Evolutionary conservation across 2,797 vertebrate genomes (phyloP).

Genomic region (Staurois parvus): DNA sequence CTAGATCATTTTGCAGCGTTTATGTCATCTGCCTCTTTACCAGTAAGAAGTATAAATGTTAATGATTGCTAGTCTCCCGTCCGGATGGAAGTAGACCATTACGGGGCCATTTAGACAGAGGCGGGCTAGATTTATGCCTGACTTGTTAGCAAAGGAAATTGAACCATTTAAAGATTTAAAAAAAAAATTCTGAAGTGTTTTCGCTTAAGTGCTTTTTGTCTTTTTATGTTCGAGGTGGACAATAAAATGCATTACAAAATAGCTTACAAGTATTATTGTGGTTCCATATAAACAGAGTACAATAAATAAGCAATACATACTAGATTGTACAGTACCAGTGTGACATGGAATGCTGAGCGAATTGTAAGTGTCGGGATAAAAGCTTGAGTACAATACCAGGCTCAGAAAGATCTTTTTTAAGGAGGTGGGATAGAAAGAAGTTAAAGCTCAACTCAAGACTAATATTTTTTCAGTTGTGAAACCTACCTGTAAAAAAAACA

Average conservation of each 20-base stretch:
- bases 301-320: neutral
- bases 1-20: conserved; percentile 54
- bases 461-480: too few relatives aligned
- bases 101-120: conserved; percentile 53
- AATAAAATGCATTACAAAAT: conserved; percentile 24
- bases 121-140: conserved; percentile 61
- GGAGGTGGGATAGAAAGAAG: too few relatives aligned
- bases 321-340: neutral
- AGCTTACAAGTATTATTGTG: neutral
- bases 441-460: too few relatives aligned
- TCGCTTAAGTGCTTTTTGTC: conserved; percentile 39
- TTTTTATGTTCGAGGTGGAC: conserved; percentile 19
- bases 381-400: too few relatives aligned
- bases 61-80: conserved; percentile 64
- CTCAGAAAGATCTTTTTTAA: too few relatives aligned
- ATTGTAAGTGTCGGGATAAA: too few relatives aligned
- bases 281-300: neutral
- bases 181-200: conserved; percentile 19
- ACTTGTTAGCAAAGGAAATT: conserved; percentile 55
- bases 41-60: conserved; percentile 65
- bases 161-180: conserved; percentile 55
- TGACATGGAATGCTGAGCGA: too few relatives aligned
- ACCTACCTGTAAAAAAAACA: too few relatives aligned
- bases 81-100: conserved; percentile 52
- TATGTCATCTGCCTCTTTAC: conserved; percentile 59